Evolutionary conservation across 2,888 invertebrate genomes (phyloP).

Genomic region (Rugalucina vietnamica): DNA sequence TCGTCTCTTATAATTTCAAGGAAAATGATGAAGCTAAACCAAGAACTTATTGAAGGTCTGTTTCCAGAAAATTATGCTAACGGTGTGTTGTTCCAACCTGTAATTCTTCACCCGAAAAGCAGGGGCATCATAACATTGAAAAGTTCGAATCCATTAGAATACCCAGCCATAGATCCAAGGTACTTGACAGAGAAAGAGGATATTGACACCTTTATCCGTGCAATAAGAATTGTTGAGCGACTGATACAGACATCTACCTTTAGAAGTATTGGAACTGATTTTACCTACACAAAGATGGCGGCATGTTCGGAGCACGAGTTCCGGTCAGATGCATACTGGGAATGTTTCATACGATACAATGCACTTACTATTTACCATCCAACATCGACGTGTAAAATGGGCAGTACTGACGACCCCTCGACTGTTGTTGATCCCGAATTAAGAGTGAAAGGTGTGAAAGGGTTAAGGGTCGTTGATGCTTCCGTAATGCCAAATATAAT

Average conservation of each 20-base stretch:
- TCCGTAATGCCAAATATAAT: not conserved
- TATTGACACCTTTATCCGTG: conserved; percentile 78
- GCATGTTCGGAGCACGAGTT: conserved; percentile 36
- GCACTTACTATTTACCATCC: not conserved
- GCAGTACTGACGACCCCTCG: not conserved
- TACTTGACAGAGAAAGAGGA: conserved; percentile 90
- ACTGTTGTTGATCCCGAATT: not conserved
- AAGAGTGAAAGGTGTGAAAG: not conserved
- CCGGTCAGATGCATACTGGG: conserved; percentile 3
- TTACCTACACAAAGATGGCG: conserved; percentile 19
- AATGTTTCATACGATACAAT: not conserved
- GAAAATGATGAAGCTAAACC: not conserved
- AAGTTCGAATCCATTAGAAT: conserved; percentile 90
- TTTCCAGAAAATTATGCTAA: conserved; percentile 72
- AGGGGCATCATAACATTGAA: conserved; percentile 88
- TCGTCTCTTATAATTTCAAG: not conserved
- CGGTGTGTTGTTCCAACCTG: conserved; percentile 27
- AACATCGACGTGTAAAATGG: conserved; percentile 1
- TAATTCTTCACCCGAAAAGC: conserved; percentile 73
- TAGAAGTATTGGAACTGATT: conserved; percentile 31
- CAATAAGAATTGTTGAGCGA: conserved; percentile 9
- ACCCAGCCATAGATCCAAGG: conserved; percentile 94
- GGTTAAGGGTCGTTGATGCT: not conserved
- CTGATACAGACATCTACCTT: conserved; percentile 38
- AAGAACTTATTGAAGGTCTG: not conserved